phyloP scores from a whole-genome alignment of 37 sponge, comb jelly and placozoan genomes.

The Bolinopsis microptera region DNA sequence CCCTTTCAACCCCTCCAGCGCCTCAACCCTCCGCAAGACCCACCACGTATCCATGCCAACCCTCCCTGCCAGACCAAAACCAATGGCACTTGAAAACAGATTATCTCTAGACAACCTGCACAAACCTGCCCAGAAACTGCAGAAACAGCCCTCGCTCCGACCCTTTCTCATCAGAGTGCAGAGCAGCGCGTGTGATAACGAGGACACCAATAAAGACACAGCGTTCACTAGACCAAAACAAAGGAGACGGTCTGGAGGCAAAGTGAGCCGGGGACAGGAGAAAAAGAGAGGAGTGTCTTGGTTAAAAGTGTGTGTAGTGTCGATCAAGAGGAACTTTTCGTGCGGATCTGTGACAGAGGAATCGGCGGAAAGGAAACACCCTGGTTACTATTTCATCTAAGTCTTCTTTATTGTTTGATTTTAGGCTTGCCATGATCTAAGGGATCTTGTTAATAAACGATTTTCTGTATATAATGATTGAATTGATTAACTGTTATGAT shows the following conservation, averaged over 20 bases:
- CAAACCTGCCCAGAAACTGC: neutral
- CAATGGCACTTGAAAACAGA: neutral
- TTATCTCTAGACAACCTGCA: neutral
- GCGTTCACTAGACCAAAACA: neutral
- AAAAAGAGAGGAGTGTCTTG: neutral
- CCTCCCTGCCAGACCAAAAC: neutral
- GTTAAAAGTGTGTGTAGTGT: too few species aligned
- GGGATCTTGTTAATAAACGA: too few species aligned
- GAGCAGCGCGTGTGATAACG: neutral
- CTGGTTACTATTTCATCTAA: neutral
- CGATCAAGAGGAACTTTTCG: neutral
- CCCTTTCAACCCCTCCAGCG: conserved; percentile 9
- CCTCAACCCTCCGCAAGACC: neutral
- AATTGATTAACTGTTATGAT: too few species aligned
- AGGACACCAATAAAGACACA: neutral
- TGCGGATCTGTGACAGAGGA: neutral
- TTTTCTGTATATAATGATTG: too few species aligned
- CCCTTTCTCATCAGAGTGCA: neutral
- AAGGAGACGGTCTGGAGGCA: neutral
- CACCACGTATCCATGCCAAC: conserved; percentile 54
- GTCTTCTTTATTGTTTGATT: neutral
- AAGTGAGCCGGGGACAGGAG: neutral
- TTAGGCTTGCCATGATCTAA: too few species aligned
- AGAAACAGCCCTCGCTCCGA: neutral
- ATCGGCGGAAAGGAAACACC: neutral